Evolutionary conservation across 2,888 invertebrate genomes (phyloP), one percentile per base, ranked within the genome.

Genomic region (Lithophane leautieri): DNA sequence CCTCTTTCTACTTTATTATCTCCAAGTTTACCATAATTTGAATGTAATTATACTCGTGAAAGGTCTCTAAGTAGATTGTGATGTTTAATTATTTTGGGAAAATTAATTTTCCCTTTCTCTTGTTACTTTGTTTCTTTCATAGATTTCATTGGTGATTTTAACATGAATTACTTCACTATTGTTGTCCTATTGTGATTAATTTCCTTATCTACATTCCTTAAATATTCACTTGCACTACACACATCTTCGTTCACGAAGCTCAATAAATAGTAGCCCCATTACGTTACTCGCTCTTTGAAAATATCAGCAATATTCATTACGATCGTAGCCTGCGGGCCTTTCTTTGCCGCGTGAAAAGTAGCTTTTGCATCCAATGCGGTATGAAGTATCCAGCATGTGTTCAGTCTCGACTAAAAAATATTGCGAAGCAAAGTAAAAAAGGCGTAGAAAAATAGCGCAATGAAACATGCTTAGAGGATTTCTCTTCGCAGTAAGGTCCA

Each of bases 301-400:
- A 84, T 81, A 84, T 86, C 69, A 83, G 82, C 74, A 81, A 81
- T 83, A 86, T 86, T 79, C 84, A 88, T 85, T 84, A 82, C 79
- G 71, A 89, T 86, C 70, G 77, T 50, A 79, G 73, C 70, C 71
- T 67, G 73, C 75, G 61, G 73, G 82, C 83, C 65, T 88, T 88
- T 86, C 86, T 87, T 89, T 88, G 81, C 81, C 72, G 81, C 75
- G 79, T 89, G 84, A 87, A 90, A 89, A 87, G 86, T 78, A 70
- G 79, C 81, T 88, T 89, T 85, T 88, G 82, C 74, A 78, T 81
- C 73, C 82, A 88, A 88, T 86, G 86, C 84, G 70, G 82, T 85
- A 78, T 84, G 84, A 84, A 89, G 82, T 84, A 87, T 86, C 80
- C 79, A 81, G 85, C 88, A 89, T 79, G 78, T 87, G 83, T 79